Evolutionary conservation across 2,797 vertebrate genomes (phyloP), one percentile per base, ranked within the genome.

Genomic region (Rhadinocentrus ornatus): DNA sequence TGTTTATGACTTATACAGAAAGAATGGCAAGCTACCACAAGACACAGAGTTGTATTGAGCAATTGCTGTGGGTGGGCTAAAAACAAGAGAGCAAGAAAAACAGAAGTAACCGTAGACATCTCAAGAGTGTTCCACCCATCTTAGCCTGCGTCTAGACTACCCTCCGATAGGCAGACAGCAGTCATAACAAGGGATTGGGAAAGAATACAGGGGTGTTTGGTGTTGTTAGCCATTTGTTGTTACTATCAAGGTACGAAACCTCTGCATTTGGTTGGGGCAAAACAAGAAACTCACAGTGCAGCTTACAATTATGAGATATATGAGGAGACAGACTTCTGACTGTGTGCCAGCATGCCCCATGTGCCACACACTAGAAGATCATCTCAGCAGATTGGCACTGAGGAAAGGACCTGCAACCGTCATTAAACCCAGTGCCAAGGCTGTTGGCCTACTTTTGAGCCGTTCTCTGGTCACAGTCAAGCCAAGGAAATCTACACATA

Each of bases 51-150:
- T 58, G 74, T 63, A 70, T 78, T 31, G 69, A 90, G 89, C 80
- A 77, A 84, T 88, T 91, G 78, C 78, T 88, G 91, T 92, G 93
- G 92, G 91, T 92, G 88, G 89, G 90, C 86, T 71, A 78, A 82
- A 84, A 87, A 75, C 63, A 58, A 80, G 66, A 75, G 65, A 80
- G 79, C 76, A 69, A 77, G 56, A 89, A 80, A 91, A 86, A 90
- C 79, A 93, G 85, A 82, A 85, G 82, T 88, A 84, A 92, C 88
- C 84, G 89, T 90, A 90, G 88, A 88, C 65, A 81, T 86, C 86
- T 92, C 41, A 0, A 48, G 34, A 58, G 74, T 8, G 91, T 92
- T 90, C 91, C 92, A 89, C 92, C 92, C 92, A 90, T 85, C 86
- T 90, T 76, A 88, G 86, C 72, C 77, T 83, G 76, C 61, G 87